Conservation (phyloP, 2,113 vertebrate species). For the Phylloscopus trochilus region DNA sequence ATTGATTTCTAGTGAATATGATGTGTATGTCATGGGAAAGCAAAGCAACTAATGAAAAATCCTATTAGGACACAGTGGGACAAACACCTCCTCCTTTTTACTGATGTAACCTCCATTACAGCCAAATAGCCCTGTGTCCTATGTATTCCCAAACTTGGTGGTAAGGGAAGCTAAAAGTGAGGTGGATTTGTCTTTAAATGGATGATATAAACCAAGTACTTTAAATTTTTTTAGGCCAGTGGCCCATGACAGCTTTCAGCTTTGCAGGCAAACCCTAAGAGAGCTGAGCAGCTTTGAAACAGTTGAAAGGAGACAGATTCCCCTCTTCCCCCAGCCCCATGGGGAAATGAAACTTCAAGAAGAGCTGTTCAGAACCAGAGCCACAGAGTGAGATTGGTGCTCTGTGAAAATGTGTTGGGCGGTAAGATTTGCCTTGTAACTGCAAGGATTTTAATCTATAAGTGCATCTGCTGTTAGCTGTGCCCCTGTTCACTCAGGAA, state of each 20-base stretch:
- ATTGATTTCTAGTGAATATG: background rate
- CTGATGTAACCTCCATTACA: background rate
- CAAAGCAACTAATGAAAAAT: background rate
- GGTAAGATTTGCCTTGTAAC: background rate
- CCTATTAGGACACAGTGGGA: background rate
- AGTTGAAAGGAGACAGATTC: background rate
- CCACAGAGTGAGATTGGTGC: background rate
- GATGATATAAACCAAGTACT: background rate
- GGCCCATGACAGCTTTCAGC: background rate
- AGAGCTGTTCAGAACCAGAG: background rate
- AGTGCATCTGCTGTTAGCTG: background rate
- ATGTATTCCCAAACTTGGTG: accelerated
- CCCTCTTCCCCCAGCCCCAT: accelerated
- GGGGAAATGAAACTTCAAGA: background rate
- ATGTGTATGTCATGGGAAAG: background rate
- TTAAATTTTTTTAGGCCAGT: background rate
- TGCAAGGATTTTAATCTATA: background rate
- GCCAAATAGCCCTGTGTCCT: background rate
- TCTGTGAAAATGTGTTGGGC: too few species aligned
- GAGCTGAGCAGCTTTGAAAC: background rate
- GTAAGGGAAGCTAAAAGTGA: background rate
- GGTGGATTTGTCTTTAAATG: background rate
- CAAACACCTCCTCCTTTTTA: background rate
- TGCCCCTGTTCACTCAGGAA: background rate
- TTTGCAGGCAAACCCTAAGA: background rate